phyloP scores from a whole-genome alignment of 2,888 invertebrate genomes.

The Cactoblastis cactorum region DNA sequence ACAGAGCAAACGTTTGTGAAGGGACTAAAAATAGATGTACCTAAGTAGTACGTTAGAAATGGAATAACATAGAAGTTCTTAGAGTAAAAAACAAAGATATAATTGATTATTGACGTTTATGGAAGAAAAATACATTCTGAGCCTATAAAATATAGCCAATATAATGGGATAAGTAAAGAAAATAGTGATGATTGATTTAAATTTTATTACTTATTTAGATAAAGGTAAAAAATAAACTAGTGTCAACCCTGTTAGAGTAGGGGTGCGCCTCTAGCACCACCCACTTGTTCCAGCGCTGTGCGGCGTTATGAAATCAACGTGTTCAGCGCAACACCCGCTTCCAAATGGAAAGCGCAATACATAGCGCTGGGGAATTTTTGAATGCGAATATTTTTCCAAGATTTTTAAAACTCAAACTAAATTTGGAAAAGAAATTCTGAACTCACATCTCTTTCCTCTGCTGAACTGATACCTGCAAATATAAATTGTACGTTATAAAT shows the following conservation, averaged over 20 bases:
- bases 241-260: constrained; percentile 32
- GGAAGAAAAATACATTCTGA: too few relatives aligned
- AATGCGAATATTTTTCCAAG: constrained; percentile 56
- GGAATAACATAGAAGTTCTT: too few relatives aligned
- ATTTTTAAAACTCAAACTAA: constrained; percentile 54
- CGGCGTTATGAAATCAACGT: constrained; percentile 79
- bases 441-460: constrained; percentile 77
- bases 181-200: too few relatives aligned
- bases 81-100: too few relatives aligned
- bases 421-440: constrained; percentile 59
- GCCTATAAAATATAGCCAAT: too few relatives aligned
- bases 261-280: constrained; percentile 69
- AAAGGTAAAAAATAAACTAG: too few relatives aligned
- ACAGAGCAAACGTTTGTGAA: too few relatives aligned
- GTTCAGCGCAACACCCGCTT: constrained; percentile 71
- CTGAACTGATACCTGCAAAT: constrained; percentile 74
- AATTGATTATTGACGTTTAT: too few relatives aligned
- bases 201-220: too few relatives aligned
- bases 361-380: constrained; percentile 57
- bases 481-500: constrained; percentile 8
- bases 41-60: too few relatives aligned
- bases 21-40: too few relatives aligned
- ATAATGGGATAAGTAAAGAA: too few relatives aligned
- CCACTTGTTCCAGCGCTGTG: constrained; percentile 73
- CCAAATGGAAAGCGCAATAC: constrained; percentile 69